Conservation (phyloP, 2,113 vertebrate species). For the Turdus rufiventris region DNA sequence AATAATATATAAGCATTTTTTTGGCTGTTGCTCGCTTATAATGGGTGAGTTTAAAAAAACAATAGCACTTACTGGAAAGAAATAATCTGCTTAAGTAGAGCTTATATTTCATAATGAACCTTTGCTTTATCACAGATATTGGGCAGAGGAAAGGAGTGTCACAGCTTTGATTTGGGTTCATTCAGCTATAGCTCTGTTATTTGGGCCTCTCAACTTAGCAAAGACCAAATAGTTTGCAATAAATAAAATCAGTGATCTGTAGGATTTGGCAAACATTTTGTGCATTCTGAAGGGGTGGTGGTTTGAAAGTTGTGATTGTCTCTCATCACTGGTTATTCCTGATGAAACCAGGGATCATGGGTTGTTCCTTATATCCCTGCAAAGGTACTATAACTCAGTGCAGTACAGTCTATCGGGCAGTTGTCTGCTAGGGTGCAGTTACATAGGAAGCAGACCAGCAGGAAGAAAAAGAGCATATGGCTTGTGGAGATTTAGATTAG, state of each 20-base stretch:
- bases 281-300: neutral
- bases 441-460: neutral
- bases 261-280: neutral
- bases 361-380: neutral
- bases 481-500: neutral
- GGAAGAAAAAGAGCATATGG: fast-evolving
- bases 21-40: neutral
- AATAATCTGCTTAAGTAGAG: neutral
- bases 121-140: neutral
- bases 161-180: neutral
- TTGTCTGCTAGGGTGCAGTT: neutral
- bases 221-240: neutral
- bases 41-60: neutral
- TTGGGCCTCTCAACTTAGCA: neutral
- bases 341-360: neutral
- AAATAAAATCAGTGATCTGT: neutral
- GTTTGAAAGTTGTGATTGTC: neutral
- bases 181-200: neutral
- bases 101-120: neutral
- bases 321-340: neutral
- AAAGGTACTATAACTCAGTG: neutral
- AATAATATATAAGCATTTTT: neutral
- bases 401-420: neutral
- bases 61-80: neutral
- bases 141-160: neutral